Evolutionary conservation across 1,140 invertebrate genomes (phyloP), one percentile per base, ranked within the genome.

Genomic region (Luehdorfia chinensis): DNA sequence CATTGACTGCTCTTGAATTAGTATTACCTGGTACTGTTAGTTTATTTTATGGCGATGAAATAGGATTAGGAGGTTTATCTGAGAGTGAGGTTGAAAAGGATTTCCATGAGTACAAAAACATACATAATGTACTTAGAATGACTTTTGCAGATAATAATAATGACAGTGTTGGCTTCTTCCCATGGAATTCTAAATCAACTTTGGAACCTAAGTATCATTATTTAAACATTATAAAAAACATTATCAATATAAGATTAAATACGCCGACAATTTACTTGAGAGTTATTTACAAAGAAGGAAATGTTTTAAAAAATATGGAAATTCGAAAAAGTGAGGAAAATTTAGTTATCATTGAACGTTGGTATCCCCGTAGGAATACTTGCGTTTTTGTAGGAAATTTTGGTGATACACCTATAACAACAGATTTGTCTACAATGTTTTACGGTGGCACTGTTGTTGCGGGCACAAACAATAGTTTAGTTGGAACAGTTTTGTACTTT

Each of bases 1-100:
- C 92, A 1, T 87, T 91, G 1, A 89, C 89, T 6, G 78, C 94
- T 28, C 79, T 96, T 46, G 89, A 92, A 47, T 88, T 95, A 66
- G 91, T 92, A 84, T 71, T 96, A 13, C 94, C 95, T 1, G 95
- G 95, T 2, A 94, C 93, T 5, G 90, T 93, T 0, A 94, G 89
- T 55, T 90, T 96, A 56, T 94, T 95, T 71, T 95, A 95, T 70
- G 94, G 94, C 3, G 94, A 96, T 75, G 94, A 95, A 88, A 63
- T 84, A 32, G 73, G 77, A 9, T 90, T 95, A 50, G 90, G 89
- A 9, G 76, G 90, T 23, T 54, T 88, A 25, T 71, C 87, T 45
- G 58, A 83, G 12, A 55, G 73, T 6, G 87, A 89, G 52, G 75
- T 87, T 13, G 76, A 89, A 25, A 78, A 80, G 23, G 90, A 93